Conservation (phyloP, 1,140 invertebrate genomes). For the Drosophila miranda region DNA sequence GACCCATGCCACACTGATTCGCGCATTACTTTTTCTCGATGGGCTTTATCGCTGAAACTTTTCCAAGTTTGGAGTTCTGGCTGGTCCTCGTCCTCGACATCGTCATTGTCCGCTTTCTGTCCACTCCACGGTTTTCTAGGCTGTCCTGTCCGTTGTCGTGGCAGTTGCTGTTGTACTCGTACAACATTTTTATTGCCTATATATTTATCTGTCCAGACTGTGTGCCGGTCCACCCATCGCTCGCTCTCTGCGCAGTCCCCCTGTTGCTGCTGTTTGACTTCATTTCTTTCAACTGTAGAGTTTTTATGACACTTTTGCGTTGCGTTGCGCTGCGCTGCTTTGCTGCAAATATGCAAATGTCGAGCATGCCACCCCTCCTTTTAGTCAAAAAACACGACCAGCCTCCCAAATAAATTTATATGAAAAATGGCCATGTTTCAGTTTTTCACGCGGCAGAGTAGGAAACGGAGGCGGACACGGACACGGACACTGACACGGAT, state of each 20-base stretch:
- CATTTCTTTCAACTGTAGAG: slow-evolving; percentile 58
- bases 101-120: slow-evolving; percentile 5
- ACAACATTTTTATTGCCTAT: slow-evolving; percentile 74
- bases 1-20: neutral
- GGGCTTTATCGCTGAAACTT: slow-evolving; percentile 18
- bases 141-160: slow-evolving; percentile 10
- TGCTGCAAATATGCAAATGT: slow-evolving; percentile 74
- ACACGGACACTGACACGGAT: slow-evolving; percentile 9
- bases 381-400: slow-evolving; percentile 18
- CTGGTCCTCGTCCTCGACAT: slow-evolving; percentile 15
- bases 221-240: neutral
- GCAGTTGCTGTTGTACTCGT: slow-evolving; percentile 39
- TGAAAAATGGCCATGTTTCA: slow-evolving; percentile 66
- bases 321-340: slow-evolving; percentile 27
- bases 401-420: slow-evolving; percentile 67
- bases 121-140: too few species aligned
- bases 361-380: neutral
- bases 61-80: neutral
- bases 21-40: slow-evolving; percentile 1
- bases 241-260: neutral
- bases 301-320: slow-evolving; percentile 67
- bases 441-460: slow-evolving; percentile 32
- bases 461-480: neutral
- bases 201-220: slow-evolving; percentile 40
- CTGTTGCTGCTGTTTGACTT: slow-evolving; percentile 53